Conservation (phyloP, 1,140 invertebrate genomes). For the Cyrtorhinus lividipennis region DNA sequence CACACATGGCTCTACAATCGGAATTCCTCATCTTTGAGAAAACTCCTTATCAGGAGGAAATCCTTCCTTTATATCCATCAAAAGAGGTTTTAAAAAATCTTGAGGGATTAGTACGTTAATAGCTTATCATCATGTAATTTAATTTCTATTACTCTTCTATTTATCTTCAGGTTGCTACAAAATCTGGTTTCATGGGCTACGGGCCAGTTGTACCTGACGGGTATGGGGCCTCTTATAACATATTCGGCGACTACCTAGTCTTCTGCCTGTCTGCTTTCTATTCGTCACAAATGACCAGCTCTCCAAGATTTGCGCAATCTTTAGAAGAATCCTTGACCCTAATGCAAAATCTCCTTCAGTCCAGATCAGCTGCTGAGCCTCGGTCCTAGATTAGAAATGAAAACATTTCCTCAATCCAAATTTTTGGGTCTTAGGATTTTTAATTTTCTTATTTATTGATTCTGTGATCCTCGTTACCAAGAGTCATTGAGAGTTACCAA, state of each 20-base stretch:
- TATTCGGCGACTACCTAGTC: slow-evolving; percentile 65
- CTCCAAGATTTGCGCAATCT: slow-evolving; percentile 62
- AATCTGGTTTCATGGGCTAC: slow-evolving; percentile 84
- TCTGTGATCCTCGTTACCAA: slow-evolving; percentile 4
- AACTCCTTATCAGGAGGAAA: too few species aligned
- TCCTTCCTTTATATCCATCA: too few species aligned
- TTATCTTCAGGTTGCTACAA: slow-evolving; percentile 67
- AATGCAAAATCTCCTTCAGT: slow-evolving; percentile 49
- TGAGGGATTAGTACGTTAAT: too few species aligned
- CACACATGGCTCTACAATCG: too few species aligned
- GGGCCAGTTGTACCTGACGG: slow-evolving; percentile 95
- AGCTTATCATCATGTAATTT: too few species aligned
- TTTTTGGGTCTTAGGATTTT: not conserved
- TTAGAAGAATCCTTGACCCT: slow-evolving; percentile 68
- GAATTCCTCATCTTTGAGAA: too few species aligned
- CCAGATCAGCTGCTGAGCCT: not conserved
- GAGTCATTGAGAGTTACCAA: not conserved
- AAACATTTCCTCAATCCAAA: too few species aligned
- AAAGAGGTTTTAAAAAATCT: too few species aligned
- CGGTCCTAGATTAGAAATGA: not conserved
- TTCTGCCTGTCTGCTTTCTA: slow-evolving; percentile 86
- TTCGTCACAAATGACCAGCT: slow-evolving; percentile 67
- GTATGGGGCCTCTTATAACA: slow-evolving; percentile 95
- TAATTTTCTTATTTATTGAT: not conserved
- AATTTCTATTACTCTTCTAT: too few species aligned